phyloP scores from a whole-genome alignment of 2,113 vertebrate species.

The Puffinus mauretanicus region DNA sequence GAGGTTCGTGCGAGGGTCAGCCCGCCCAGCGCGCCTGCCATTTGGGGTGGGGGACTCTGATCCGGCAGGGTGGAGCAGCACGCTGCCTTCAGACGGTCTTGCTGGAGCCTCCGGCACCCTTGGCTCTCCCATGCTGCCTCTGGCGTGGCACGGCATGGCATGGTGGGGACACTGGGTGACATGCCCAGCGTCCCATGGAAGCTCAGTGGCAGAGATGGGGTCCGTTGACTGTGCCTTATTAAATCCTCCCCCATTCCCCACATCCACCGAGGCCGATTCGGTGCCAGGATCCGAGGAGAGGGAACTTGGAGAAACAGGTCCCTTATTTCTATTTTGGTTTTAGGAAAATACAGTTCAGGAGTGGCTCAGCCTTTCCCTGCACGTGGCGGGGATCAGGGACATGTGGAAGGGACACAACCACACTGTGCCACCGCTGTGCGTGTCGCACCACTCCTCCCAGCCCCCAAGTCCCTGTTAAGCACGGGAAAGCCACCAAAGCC shows the following conservation, averaged over 20 bases:
- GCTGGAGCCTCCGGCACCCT: not conserved
- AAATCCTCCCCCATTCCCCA: not conserved
- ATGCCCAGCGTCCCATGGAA: not conserved
- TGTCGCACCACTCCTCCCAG: accelerated
- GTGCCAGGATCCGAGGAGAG: not conserved
- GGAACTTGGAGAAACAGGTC: accelerated
- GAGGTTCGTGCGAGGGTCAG: not conserved
- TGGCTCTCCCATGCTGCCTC: not conserved
- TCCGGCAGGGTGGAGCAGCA: not conserved
- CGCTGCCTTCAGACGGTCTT: accelerated
- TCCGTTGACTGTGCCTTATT: accelerated
- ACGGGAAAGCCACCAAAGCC: not conserved
- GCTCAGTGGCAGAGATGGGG: not conserved
- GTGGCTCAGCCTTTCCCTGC: not conserved
- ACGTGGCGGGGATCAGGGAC: accelerated
- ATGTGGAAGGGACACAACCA: not conserved
- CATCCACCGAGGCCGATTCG: not conserved
- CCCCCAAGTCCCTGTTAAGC: not conserved
- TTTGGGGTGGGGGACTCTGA: not conserved
- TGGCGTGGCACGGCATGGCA: accelerated
- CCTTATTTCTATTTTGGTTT: not conserved
- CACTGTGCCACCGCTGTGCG: not conserved
- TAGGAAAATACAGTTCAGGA: not conserved
- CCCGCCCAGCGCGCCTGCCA: not conserved
- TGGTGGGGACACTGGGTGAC: not conserved